These are phyloP conservation scores for Drosophila monieri DNA, from an alignment of 2,888 invertebrate genomes.

Conservation along the genomic window DNA sequence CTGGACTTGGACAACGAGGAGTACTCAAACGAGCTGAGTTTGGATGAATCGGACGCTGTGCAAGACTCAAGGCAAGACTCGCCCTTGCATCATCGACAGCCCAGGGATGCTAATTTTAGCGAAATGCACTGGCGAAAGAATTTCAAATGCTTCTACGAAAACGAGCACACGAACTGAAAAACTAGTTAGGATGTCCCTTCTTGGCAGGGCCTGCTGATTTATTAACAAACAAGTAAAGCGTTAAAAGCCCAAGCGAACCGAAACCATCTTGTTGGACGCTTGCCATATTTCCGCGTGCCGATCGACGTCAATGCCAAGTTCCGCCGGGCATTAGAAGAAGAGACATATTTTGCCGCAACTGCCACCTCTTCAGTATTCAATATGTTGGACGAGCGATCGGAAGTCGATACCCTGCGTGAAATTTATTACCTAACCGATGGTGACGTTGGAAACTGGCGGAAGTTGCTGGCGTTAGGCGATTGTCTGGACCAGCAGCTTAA, in stretches of 20 bases:
- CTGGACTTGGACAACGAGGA: constrained; percentile 69
- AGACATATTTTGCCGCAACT: constrained; percentile 1
- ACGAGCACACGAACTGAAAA: constrained; percentile 56
- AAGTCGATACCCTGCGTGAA: constrained; percentile 43
- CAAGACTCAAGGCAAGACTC: constrained; percentile 14
- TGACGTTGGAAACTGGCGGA: constrained; percentile 83
- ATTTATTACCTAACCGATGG: constrained; percentile 65
- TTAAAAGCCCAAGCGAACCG: constrained; percentile 35
- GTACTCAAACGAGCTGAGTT: constrained; percentile 64
- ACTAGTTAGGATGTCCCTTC: constrained; percentile 10
- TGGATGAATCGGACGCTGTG: constrained; percentile 29
- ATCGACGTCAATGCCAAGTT: constrained; percentile 61
- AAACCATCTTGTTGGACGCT: constrained; percentile 50
- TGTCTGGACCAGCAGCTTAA: constrained; percentile 72
- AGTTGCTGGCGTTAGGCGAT: constrained; percentile 81
- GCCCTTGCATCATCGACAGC: constrained; percentile 26
- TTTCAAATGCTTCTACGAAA: constrained; percentile 74
- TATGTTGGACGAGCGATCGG: constrained; percentile 60
- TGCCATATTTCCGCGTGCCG: constrained; percentile 58
- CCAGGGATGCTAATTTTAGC: constrained; percentile 71
- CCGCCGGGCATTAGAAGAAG: constrained; percentile 18
- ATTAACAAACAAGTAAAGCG: constrained; percentile 41
- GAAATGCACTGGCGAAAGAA: constrained; percentile 85
- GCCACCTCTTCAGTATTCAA: constrained; percentile 48
- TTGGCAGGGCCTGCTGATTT: constrained; percentile 17